Percentiles rank a stretch among this genome's conserved stretches.
Evolutionary conservation across 2,888 invertebrate genomes (phyloP).

Genomic region (Abscondita cerata): DNA sequence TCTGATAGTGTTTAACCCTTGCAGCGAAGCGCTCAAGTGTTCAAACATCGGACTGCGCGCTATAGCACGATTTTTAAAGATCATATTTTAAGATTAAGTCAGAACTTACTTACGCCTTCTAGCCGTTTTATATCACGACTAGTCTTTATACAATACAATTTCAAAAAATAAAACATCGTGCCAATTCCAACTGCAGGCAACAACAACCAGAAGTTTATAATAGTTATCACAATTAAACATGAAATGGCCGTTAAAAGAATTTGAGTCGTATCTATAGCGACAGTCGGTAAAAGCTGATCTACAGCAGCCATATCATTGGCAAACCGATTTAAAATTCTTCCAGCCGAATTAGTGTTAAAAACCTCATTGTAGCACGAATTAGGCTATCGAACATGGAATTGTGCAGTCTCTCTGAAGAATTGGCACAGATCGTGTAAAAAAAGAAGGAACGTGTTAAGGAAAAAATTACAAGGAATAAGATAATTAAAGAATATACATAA

Average conservation of each 20-base stretch:
- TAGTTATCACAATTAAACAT: slow-evolving; percentile 77
- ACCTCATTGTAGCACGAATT: slow-evolving; percentile 80
- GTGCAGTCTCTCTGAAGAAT: slow-evolving; percentile 79
- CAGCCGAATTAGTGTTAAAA: slow-evolving; percentile 89
- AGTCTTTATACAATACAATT: slow-evolving; percentile 79
- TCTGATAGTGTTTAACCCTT: slow-evolving; percentile 90
- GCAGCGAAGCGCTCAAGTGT: slow-evolving; percentile 86
- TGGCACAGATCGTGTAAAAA: slow-evolving; percentile 75
- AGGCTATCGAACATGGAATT: slow-evolving; percentile 83
- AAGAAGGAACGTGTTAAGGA: slow-evolving; percentile 65
- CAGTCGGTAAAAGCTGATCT: slow-evolving; percentile 61
- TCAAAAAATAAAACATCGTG: slow-evolving; percentile 69
- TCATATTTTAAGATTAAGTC: background rate
- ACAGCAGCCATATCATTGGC: slow-evolving; percentile 86
- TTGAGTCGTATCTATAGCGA: slow-evolving; percentile 64
- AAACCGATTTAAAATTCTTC: slow-evolving; percentile 84
- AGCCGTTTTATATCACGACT: slow-evolving; percentile 82
- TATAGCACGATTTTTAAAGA: slow-evolving; percentile 54
- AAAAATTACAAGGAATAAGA: slow-evolving; percentile 60
- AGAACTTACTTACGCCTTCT: slow-evolving; percentile 77
- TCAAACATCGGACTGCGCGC: slow-evolving; percentile 96
- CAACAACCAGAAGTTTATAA: slow-evolving; percentile 77
- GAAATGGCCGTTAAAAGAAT: slow-evolving; percentile 82
- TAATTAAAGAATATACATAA: slow-evolving; percentile 58
- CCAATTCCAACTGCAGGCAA: slow-evolving; percentile 66